Conservation (phyloP, 1,140 invertebrate genomes). For the fruit fly (Drosophila melanogaster) region Release_6_plus_ISO1_MT NT_033777.3:10328501-10329000, state of each 20-base stretch:
- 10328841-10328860: conserved; percentile 26
- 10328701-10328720: conserved; percentile 73
- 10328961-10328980: conserved; percentile 73
- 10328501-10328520: background rate
- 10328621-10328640: conserved; percentile 74
- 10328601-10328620: conserved; percentile 57
- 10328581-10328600: conserved; percentile 70
- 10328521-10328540: background rate
- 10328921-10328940: conserved; percentile 74
- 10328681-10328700: conserved; percentile 78
- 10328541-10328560: background rate
- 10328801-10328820: conserved; percentile 59
- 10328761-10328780: conserved; percentile 78
- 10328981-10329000: conserved; percentile 78
- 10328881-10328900: conserved; percentile 56
- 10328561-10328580: conserved; percentile 38
- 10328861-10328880: conserved; percentile 34
- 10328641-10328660: conserved; percentile 57
- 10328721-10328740: conserved; percentile 72
- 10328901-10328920: conserved; percentile 73
- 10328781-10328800: conserved; percentile 76
- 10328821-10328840: conserved; percentile 25
- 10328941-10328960: conserved; percentile 78
- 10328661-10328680: conserved; percentile 65
- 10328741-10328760: conserved; percentile 79